Conservation (phyloP, 2,888 invertebrate species). For the Sialis fuliginosa region DNA sequence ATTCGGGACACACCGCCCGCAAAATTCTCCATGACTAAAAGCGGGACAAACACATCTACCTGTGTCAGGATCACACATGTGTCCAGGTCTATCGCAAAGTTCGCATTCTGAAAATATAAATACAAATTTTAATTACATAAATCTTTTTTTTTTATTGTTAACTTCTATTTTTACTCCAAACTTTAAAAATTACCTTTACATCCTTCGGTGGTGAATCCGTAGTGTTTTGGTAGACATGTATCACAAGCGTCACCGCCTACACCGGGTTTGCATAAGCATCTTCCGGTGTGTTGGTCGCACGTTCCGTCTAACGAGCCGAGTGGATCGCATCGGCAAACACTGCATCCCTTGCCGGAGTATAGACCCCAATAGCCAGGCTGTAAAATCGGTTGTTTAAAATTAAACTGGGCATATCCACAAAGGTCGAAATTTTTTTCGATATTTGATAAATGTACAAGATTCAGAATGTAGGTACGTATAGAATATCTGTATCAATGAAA, state of each 20-base stretch:
- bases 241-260: constrained; percentile 58
- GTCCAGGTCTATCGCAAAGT: constrained; percentile 58
- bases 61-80: constrained; percentile 74
- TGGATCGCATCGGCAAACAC: constrained; percentile 63
- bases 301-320: constrained; percentile 43
- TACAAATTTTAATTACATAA: background rate
- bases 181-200: constrained; percentile 47
- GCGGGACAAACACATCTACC: constrained; percentile 89
- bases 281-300: constrained; percentile 61
- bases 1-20: constrained; percentile 63
- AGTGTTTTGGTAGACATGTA: constrained; percentile 54
- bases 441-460: background rate
- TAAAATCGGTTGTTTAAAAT: constrained; percentile 6
- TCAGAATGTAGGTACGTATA: background rate
- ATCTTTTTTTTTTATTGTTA: background rate
- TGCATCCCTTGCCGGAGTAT: constrained; percentile 52
- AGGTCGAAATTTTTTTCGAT: no score
- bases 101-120: constrained; percentile 45
- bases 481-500: no score
- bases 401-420: no score
- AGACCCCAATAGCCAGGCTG: constrained; percentile 65
- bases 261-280: constrained; percentile 62
- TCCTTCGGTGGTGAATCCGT: constrained; percentile 57
- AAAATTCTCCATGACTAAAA: constrained; percentile 65
- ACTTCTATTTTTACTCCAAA: background rate